Percentiles rank a stretch among this genome's conserved stretches.
phyloP scores from a whole-genome alignment of 2,113 vertebrate species.

The Lanius ludovicianus region DNA sequence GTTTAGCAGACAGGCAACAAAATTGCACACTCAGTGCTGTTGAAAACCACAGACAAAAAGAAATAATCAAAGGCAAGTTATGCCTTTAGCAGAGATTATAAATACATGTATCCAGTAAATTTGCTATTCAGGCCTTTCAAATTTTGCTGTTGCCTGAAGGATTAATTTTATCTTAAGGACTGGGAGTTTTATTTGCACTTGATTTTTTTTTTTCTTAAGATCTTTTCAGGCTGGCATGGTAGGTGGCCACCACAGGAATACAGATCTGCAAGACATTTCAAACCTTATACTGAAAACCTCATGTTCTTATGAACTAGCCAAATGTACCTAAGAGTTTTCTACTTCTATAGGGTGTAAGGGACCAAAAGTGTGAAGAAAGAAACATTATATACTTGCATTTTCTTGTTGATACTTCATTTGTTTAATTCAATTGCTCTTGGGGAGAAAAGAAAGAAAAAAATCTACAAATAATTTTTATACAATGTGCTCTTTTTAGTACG shows the following conservation, averaged over 20 bases:
- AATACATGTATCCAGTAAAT: not conserved
- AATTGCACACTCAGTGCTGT: not conserved
- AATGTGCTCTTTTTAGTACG: not conserved
- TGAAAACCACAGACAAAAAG: not conserved
- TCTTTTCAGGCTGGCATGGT: constrained; percentile 2
- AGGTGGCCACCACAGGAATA: not conserved
- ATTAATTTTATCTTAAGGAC: constrained; percentile 2
- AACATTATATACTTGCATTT: not conserved
- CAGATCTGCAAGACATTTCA: not conserved
- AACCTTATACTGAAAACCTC: not conserved
- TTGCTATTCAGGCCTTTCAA: not conserved
- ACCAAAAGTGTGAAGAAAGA: not conserved
- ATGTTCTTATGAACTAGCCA: not conserved
- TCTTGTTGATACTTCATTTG: not conserved
- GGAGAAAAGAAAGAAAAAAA: not conserved
- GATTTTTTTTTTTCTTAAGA: not conserved
- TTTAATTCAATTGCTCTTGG: not conserved
- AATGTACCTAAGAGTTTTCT: not conserved
- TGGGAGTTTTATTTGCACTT: not conserved
- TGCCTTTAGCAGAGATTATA: not conserved
- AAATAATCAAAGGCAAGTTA: not conserved
- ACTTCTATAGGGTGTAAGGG: not conserved
- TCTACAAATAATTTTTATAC: not conserved
- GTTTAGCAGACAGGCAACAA: not conserved
- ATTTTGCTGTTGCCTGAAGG: not conserved